Conservation (phyloP, 2,888 invertebrate genomes). For the Stomorhina lunata region DNA sequence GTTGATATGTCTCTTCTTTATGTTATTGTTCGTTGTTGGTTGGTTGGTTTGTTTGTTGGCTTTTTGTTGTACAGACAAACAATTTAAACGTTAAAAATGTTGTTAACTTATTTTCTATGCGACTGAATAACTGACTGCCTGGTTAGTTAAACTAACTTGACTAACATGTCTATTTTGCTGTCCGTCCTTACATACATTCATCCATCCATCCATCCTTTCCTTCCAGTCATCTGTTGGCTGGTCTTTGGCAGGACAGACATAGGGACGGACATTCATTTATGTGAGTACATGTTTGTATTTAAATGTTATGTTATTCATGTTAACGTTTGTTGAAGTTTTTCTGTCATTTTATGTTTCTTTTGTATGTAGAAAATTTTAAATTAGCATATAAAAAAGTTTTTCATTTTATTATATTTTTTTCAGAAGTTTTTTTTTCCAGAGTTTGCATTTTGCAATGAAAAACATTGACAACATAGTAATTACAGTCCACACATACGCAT, state of each 20-base stretch:
- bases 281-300: not conserved
- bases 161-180: constrained; percentile 43
- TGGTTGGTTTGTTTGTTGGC: constrained; percentile 8
- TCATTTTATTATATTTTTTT: constrained; percentile 30
- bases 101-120: constrained; percentile 45
- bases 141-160: constrained; percentile 38
- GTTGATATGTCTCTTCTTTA: constrained; percentile 35
- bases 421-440: not conserved
- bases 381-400: constrained; percentile 59
- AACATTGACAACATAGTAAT: constrained; percentile 66
- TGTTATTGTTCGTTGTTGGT: constrained; percentile 14
- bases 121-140: constrained; percentile 3
- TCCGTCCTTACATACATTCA: not conserved
- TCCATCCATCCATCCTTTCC: not conserved
- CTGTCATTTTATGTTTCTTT: constrained; percentile 53
- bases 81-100: constrained; percentile 57
- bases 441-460: not conserved
- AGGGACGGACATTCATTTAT: too few relatives aligned
- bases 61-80: constrained; percentile 50
- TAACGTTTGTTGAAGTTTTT: constrained; percentile 60
- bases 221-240: constrained; percentile 39
- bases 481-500: constrained; percentile 68
- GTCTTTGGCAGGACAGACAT: not conserved
- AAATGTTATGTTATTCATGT: constrained; percentile 56
- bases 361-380: constrained; percentile 47